Evolutionary conservation across 1,140 invertebrate species (phyloP).

Genomic region (Argopecten irradians): DNA sequence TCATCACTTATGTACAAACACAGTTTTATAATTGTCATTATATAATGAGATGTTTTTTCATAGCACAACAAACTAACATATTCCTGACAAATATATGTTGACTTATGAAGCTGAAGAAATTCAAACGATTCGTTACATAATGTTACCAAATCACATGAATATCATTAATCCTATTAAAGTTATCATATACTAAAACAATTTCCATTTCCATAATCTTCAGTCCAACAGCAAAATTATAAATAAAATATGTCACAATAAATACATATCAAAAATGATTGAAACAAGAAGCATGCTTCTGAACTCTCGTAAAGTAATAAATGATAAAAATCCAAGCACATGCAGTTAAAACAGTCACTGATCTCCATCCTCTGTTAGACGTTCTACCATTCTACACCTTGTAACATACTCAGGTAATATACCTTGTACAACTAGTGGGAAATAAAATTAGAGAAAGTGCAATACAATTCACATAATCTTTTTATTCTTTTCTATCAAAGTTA

Average conservation of each 20-base stretch:
- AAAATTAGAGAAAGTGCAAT: too few species aligned
- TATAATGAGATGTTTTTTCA: not conserved
- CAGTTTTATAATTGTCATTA: too few species aligned
- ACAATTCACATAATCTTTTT: too few species aligned
- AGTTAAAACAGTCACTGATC: not conserved
- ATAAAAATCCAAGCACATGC: constrained; percentile 7
- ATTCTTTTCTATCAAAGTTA: too few species aligned
- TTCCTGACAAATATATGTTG: not conserved
- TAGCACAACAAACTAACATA: not conserved
- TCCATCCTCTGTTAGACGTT: not conserved
- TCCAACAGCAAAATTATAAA: not conserved
- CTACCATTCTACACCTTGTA: too few species aligned
- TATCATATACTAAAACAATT: not conserved
- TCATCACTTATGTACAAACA: too few species aligned
- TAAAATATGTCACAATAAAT: not conserved
- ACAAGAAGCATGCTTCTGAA: constrained; percentile 9
- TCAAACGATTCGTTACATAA: not conserved
- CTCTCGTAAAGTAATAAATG: not conserved
- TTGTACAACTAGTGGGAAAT: too few species aligned
- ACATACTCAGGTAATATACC: too few species aligned
- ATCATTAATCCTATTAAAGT: not conserved
- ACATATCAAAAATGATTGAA: constrained; percentile 15
- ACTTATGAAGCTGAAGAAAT: not conserved
- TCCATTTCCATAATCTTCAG: not conserved
- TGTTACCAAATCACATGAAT: not conserved